Percentiles rank a stretch among this genome's conserved stretches.
phyloP scores from a whole-genome alignment of 2,113 vertebrate genomes.

The Silurus meridionalis region DNA sequence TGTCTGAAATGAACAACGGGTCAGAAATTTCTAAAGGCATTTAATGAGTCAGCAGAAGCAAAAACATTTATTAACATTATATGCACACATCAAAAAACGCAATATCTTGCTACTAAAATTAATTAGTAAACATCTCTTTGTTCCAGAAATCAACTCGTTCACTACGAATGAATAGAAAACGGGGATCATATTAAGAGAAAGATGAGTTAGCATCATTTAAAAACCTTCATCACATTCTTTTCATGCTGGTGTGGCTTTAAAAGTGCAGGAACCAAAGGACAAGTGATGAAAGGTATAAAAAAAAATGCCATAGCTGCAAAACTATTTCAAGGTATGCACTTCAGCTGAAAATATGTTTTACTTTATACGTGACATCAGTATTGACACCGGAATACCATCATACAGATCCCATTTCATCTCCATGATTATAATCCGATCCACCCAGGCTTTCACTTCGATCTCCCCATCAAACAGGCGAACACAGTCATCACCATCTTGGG shows the following conservation, averaged over 20 bases:
- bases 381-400: not conserved
- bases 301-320: not conserved
- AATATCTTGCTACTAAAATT: constrained; percentile 16
- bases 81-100: not conserved
- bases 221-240: not conserved
- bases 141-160: not conserved
- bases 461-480: constrained; percentile 95
- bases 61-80: constrained; percentile 26
- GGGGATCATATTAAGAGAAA: not conserved
- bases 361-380: not conserved
- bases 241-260: not conserved
- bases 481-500: constrained; percentile 99
- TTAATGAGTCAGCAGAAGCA: not conserved
- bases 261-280: not conserved
- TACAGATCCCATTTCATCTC: no score
- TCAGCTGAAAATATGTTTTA: not conserved
- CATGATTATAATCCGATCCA: not conserved
- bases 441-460: constrained; percentile 75
- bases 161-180: not conserved
- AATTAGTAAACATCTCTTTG: not conserved
- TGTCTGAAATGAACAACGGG: not conserved
- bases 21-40: not conserved
- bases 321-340: not conserved
- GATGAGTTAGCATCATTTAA: no score
- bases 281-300: not conserved